Conservation (phyloP, 2,113 vertebrate genomes). For the Ammodytes marinus region DNA sequence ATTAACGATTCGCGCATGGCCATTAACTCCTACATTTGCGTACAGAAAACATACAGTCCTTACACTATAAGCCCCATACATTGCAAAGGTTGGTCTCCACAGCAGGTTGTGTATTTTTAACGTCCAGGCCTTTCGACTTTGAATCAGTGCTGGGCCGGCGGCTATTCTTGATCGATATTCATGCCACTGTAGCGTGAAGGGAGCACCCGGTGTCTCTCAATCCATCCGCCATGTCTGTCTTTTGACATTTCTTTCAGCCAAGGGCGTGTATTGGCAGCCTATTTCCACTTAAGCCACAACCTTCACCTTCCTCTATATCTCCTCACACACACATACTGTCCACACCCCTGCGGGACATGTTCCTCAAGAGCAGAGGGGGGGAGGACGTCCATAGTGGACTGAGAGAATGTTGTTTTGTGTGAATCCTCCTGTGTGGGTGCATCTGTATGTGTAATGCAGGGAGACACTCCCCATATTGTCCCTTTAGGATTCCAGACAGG, state of each 20-base stretch:
- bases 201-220: conserved; percentile 32
- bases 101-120: conserved; percentile 18
- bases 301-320: neutral
- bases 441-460: conserved; percentile 4
- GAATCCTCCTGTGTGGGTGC: neutral
- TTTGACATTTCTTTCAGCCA: conserved; percentile 49
- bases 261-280: conserved; percentile 46
- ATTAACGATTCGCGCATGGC: conserved; percentile 26
- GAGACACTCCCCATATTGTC: neutral
- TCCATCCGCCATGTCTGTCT: conserved; percentile 19
- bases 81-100: neutral
- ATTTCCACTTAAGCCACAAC: neutral
- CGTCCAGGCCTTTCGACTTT: conserved; percentile 33
- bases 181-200: conserved; percentile 19
- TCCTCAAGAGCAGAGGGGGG: conserved; percentile 6
- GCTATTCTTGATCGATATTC: conserved; percentile 34
- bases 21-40: neutral
- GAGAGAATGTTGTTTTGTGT: neutral
- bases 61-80: neutral
- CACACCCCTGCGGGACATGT: neutral
- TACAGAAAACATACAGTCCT: conserved; percentile 4
- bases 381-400: conserved; percentile 3
- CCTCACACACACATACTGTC: conserved; percentile 4
- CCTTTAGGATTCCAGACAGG: conserved; percentile 37
- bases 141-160: conserved; percentile 11